Base-by-base conservation (phyloP, 2,888 invertebrate genomes). In the Bellardia bayeri region DNA sequence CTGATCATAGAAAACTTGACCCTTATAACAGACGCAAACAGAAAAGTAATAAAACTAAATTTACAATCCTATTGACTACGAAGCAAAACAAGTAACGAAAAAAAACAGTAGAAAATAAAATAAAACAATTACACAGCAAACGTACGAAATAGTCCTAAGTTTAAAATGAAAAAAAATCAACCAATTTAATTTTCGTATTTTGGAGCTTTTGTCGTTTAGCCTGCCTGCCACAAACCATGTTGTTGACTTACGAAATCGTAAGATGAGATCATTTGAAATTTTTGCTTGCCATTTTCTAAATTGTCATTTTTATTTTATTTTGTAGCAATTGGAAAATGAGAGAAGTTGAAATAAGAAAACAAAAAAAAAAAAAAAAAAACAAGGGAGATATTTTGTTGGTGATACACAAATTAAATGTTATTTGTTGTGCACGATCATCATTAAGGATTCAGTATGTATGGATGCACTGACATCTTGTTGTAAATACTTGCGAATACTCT, bases 341-440 rank as follows among this genome's bases (percentile, higher is more conserved):
- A 76, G n/a, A 54, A 61, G 33, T 23, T 23, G n/a, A n/a, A n/a
- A n/a, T n/a, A 30, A 68, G 63, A 68, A 58, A 78, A 11, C 23
- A 63, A 30, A 49, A 5, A 14, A 7, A 71, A 81, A 64, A 69
- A 51, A 42, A 76, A 30, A 64, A 42, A 30, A 78, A 78, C 40
- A 68, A 68, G 71, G 82, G 78, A 90, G 90, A 90, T 90, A 89
- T 89, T 90, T 89, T 80, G 85, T 80, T 78, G 66, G 58, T 86
- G 90, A 90, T 90, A 90, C 87, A 90, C 90, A 90, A 90, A 90
- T 90, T 90, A 89, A 90, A 90, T 89, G 90, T 89, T 90, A 90
- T 90, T 90, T 87, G 88, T 88, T 87, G 88, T 89, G 90, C 90
- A 90, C 90, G 90, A 90, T 89, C 89, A 85, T 90, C 90, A 89